Evolutionary conservation across 2,888 invertebrate species (phyloP), one percentile per base, ranked within the genome.

Genomic region (Microctonus aethiopoides): DNA sequence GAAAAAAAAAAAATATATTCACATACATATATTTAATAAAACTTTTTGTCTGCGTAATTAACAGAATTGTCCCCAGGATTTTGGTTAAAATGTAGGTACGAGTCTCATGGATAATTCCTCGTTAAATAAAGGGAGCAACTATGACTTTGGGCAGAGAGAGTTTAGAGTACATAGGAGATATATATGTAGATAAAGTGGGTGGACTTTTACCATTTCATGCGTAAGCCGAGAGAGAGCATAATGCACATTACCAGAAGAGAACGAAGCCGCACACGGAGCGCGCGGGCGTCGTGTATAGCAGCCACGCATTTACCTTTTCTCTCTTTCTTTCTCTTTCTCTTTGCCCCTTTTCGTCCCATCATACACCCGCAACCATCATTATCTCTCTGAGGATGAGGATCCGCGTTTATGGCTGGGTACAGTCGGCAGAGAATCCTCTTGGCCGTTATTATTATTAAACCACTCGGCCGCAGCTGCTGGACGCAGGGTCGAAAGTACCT

Each of bases 301-400:
- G 71, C 63, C 63, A 74, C 67, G 73, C 73, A 73, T 74, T n/a
- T 74, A 74, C 61, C 16, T 51, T 56, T 36, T 26, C 65, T 39
- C 56, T 62, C 32, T 57, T 57, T 34, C 16, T 59, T 34, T 1
- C 34, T 16, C 34, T 59, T 32, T 13, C 59, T 59, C 34, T 34
- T 59, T 34, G 22, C 34, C 16, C 59, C 13, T 11, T 32, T 29
- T 13, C 46, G 24, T 39, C 26, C 32, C 32, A 32, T 64, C 64
- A 36, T 51, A 77, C 80, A 80, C 78, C 77, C 77, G 76, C 77
- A 79, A 79, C 76, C 75, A 77, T 80, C 79, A 81, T 82, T 81
- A 81, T 71, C 71, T 70, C 64, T 70, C 64, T 67, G 66, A 70
- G 72, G 74, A 74, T 75, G 76, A 74, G 72, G 72, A 74, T 74